These are phyloP conservation scores for Euphydryas editha DNA, from an alignment of 2,888 invertebrate genomes.

Conservation along the genomic window DNA sequence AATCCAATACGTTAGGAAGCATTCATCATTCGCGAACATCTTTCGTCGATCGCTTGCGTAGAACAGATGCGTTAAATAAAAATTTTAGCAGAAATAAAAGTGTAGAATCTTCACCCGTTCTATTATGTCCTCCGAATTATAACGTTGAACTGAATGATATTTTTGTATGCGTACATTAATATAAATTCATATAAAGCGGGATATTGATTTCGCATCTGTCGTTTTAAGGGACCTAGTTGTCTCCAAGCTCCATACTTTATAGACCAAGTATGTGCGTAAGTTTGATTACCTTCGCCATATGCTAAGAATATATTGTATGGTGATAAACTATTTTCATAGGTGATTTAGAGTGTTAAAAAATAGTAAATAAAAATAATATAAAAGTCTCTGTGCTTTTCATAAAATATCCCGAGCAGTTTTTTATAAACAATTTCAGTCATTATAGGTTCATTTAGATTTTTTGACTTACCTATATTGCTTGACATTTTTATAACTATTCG, in stretches of 20 bases:
- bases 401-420: no score
- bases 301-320: no score
- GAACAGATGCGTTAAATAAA: conserved; percentile 64
- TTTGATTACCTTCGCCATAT: neutral
- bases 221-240: neutral
- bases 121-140: conserved; percentile 1
- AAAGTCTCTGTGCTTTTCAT: no score
- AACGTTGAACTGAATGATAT: conserved; percentile 2
- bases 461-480: no score
- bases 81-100: conserved; percentile 21
- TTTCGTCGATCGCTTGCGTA: conserved; percentile 67
- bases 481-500: no score
- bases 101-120: conserved; percentile 27
- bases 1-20: conserved; percentile 51
- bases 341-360: no score
- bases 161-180: conserved; percentile 2
- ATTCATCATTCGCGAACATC: conserved; percentile 69
- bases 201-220: conserved; percentile 38
- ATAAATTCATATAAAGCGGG: conserved; percentile 1
- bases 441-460: no score
- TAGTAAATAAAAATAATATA: no score
- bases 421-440: no score
- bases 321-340: no score
- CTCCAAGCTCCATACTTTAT: neutral
- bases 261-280: neutral